Evolutionary conservation across 1,140 invertebrate genomes (phyloP), one percentile per base, ranked within the genome.

Genomic region (Cydia strobilella): DNA sequence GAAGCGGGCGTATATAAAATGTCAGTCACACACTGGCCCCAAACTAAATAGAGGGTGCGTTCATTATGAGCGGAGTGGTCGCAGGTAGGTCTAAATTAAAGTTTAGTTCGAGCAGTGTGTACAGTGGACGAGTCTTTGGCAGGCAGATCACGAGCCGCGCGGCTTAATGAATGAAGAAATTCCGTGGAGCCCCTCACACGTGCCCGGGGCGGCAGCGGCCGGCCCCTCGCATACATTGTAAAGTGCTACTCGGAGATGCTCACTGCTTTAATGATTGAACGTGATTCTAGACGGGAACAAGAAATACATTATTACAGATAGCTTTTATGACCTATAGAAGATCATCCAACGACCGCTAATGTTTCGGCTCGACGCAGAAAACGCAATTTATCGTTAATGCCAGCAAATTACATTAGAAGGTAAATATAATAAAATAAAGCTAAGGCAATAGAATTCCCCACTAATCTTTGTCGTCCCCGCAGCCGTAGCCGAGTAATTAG

Each of bases 151-250:
- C 90, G 90, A 85, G 31, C 76, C 77, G 77, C 75, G 78, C 79
- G 78, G 76, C 85, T 86, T 89, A 90, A 91, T 90, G 86, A 92
- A 89, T 89, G 84, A 86, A 89, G 87, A 85, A 87, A 86, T 86
- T 82, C 82, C 74, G 78, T 79, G 75, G 78, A 82, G 76, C 83
- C 82, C 82, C 82, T 77, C 80, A 80, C 78, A 80, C 80, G 77
- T 82, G 54, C 75, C 76, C 75, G 76, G 73, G 74, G 75, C 80
- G 71, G 48, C 75, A 59, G 77, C 59, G 65, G 42, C 59, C 48
- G 48, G 42, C 74, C 54, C 74, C 77, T 76, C 77, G 76, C 79
- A 79, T 80, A 80, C 59, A 79, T 82, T 82, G 77, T 80, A 78
- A 82, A 80, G 75, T 78, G 65, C 54, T 59, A 59, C 65, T 48